Conservation (phyloP, 2,113 vertebrate genomes). For the Toxostoma redivivum region DNA sequence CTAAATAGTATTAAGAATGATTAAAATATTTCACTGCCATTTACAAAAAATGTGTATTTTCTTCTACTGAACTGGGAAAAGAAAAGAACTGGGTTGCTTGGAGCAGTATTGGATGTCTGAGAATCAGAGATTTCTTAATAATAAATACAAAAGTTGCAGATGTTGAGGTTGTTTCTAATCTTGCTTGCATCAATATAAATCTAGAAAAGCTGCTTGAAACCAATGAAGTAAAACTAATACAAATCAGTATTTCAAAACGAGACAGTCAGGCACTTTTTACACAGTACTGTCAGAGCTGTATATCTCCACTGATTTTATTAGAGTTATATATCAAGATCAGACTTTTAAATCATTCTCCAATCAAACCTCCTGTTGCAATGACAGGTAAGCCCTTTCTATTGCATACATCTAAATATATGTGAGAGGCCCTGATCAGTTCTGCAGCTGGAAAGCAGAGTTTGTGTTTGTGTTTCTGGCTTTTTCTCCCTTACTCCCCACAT, state of each 20-base stretch:
- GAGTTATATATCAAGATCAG: neutral
- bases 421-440: neutral
- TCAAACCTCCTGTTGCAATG: neutral
- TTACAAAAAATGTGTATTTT: neutral
- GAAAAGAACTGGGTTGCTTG: neutral
- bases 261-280: neutral
- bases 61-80: neutral
- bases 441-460: neutral
- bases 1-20: neutral
- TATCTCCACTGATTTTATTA: neutral
- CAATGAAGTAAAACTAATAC: neutral
- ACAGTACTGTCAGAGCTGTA: neutral
- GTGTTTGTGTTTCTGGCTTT: rapidly evolving
- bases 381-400: neutral
- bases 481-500: neutral
- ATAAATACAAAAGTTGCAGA: neutral
- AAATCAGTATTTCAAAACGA: constrained; percentile 25
- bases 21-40: neutral
- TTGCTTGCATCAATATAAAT: neutral
- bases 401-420: neutral
- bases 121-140: neutral
- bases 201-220: neutral
- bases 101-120: neutral
- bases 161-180: neutral
- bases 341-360: neutral